A percentile compares a stretch with the other conserved stretches of the same genome.
Conservation (phyloP, 1,140 invertebrate genomes). For the Zophobas morio region DNA sequence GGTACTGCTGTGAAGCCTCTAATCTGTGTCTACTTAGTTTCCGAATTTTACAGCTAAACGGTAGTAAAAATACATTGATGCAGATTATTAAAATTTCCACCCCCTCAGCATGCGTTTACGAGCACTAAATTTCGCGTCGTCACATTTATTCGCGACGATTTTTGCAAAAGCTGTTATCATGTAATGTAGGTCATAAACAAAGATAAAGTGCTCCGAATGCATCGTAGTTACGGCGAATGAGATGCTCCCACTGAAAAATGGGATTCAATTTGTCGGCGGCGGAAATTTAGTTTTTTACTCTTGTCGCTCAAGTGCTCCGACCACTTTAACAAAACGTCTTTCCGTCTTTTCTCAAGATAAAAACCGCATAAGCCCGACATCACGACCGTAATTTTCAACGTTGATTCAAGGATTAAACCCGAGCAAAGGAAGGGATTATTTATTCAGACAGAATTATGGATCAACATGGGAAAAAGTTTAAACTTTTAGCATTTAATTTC, state of each 20-base stretch:
- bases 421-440: slow-evolving; percentile 15
- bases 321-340: slow-evolving; percentile 24
- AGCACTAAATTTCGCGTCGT: background rate
- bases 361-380: slow-evolving; percentile 6
- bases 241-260: slow-evolving; percentile 49
- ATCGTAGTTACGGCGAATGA: slow-evolving; percentile 38
- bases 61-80: background rate
- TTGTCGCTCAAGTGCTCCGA: slow-evolving; percentile 28
- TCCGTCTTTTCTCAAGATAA: slow-evolving; percentile 14
- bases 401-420: slow-evolving; percentile 13
- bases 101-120: background rate
- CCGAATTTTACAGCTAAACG: no score
- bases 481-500: slow-evolving; percentile 57
- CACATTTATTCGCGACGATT: slow-evolving; percentile 26
- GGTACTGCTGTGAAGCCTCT: no score
- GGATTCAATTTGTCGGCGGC: slow-evolving; percentile 48
- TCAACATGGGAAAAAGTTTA: slow-evolving; percentile 21
- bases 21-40: no score
- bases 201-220: slow-evolving; percentile 37
- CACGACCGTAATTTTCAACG: background rate
- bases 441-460: slow-evolving; percentile 21
- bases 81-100: slow-evolving; percentile 25
- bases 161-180: slow-evolving; percentile 45
- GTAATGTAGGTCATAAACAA: slow-evolving; percentile 42
- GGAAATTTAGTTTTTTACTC: slow-evolving; percentile 50